Percentiles rank a stretch among this genome's conserved stretches.
These are phyloP conservation scores for Amblyopsis hoosieri DNA, from an alignment of 2,797 vertebrate species.

Conservation along the genomic window DNA sequence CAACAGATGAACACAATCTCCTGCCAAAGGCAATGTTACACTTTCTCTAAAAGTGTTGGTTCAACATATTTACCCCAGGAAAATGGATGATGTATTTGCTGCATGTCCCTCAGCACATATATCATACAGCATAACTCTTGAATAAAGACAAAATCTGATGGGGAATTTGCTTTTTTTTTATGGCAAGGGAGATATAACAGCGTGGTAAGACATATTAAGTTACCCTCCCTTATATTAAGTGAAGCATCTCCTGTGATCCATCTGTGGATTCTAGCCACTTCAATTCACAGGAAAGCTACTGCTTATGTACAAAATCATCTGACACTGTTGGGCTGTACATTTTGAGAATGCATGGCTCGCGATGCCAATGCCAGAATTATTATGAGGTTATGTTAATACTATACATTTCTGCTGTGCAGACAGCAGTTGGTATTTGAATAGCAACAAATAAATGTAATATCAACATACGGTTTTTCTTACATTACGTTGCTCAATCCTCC, in stretches of 20 bases:
- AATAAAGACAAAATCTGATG: conserved; percentile 24
- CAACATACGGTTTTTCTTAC: no score
- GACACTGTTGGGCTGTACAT: no score
- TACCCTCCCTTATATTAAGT: conserved; percentile 34
- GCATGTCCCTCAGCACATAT: conserved; percentile 8
- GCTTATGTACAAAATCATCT: conserved; percentile 22
- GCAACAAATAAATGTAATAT: background rate
- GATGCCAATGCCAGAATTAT: no score
- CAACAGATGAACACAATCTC: conserved; percentile 52
- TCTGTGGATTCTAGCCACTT: conserved; percentile 41
- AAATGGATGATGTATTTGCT: conserved; percentile 36
- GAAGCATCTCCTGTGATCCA: conserved; percentile 24
- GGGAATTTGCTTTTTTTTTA: conserved; percentile 27
- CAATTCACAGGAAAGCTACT: conserved; percentile 31
- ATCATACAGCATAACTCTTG: conserved; percentile 38
- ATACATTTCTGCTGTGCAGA: no score
- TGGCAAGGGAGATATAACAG: conserved; percentile 39
- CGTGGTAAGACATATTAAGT: conserved; percentile 32
- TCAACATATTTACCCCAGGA: conserved; percentile 48
- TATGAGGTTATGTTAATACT: no score
- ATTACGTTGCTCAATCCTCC: no score
- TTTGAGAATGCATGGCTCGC: no score
- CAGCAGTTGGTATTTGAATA: background rate
- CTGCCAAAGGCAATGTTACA: conserved; percentile 57
- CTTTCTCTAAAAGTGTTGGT: conserved; percentile 55